phyloP scores from a whole-genome alignment of 2,888 invertebrate species.

The Stegophylla sp. region DNA sequence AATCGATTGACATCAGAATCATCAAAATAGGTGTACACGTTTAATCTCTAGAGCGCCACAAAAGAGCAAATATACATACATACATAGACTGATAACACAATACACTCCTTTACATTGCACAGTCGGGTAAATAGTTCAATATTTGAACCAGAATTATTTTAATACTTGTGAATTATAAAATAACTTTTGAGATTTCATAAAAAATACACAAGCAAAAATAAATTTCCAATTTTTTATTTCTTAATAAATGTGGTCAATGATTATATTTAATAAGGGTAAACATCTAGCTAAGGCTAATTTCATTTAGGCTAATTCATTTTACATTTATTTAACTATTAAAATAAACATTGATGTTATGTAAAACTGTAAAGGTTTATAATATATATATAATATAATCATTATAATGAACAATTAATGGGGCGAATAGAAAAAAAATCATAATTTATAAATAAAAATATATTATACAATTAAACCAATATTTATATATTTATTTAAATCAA shows the following conservation, averaged over 20 bases:
- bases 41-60: no score
- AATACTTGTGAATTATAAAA: no score
- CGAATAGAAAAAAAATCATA: conserved; percentile 12
- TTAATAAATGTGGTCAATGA: no score
- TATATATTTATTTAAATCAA: neutral
- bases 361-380: conserved; percentile 9
- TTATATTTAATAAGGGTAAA: no score
- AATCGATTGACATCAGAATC: no score
- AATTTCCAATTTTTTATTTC: neutral
- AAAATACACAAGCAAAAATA: neutral
- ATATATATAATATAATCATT: conserved; percentile 17
- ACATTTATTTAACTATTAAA: conserved; percentile 18
- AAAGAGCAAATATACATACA: no score
- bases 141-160: neutral
- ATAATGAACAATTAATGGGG: conserved; percentile 4
- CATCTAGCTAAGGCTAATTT: neutral
- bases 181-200: neutral
- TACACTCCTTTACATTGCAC: no score
- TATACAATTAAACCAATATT: neutral
- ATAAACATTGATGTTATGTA: neutral
- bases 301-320: conserved; percentile 5
- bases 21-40: no score
- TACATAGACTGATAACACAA: no score
- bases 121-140: no score
- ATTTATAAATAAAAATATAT: conserved; percentile 14